These are phyloP conservation scores for Amphimedon queenslandica DNA, from an alignment of 37 sponge, comb jelly and placozoan species.

Conservation along the genomic window DNA sequence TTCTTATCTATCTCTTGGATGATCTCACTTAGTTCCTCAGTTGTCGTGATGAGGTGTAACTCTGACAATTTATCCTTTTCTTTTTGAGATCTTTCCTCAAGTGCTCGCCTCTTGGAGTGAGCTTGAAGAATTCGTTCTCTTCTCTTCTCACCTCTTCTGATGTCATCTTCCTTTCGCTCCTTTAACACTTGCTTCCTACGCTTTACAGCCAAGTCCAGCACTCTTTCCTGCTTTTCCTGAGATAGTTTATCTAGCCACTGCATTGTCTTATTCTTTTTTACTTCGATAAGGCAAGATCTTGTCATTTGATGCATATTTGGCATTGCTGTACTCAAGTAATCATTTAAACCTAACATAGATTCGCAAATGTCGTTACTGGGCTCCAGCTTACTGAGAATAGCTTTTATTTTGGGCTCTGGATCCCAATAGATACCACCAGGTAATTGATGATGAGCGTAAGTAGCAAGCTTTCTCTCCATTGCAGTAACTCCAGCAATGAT, in stretches of 20 bases:
- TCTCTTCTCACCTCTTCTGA: not conserved
- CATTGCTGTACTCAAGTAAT: conserved; percentile 8
- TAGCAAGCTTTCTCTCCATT: not conserved
- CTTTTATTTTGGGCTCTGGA: not conserved
- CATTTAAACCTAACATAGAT: conserved; percentile 10
- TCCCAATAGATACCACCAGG: not conserved
- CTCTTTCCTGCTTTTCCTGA: not conserved
- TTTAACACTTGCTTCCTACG: not conserved
- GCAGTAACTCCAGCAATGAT: not conserved
- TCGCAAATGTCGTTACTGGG: too few relatives aligned
- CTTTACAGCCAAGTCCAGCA: not conserved
- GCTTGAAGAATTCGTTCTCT: not conserved
- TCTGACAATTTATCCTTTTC: conserved; percentile 13
- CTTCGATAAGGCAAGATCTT: not conserved
- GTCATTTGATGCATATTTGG: conserved; percentile 15
- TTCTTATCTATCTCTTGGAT: not conserved
- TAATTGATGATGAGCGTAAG: not conserved
- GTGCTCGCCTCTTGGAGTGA: not conserved
- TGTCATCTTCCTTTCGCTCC: not conserved
- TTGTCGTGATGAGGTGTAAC: not conserved
- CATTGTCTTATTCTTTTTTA: conserved; percentile 15
- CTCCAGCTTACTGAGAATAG: not conserved
- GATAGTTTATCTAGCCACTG: not conserved
- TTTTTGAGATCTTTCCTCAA: not conserved
- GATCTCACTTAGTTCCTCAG: not conserved